Percentiles rank a stretch among this genome's conserved stretches.
Evolutionary conservation across 2,888 invertebrate species (phyloP).

Genomic region (Philaethria dido): DNA sequence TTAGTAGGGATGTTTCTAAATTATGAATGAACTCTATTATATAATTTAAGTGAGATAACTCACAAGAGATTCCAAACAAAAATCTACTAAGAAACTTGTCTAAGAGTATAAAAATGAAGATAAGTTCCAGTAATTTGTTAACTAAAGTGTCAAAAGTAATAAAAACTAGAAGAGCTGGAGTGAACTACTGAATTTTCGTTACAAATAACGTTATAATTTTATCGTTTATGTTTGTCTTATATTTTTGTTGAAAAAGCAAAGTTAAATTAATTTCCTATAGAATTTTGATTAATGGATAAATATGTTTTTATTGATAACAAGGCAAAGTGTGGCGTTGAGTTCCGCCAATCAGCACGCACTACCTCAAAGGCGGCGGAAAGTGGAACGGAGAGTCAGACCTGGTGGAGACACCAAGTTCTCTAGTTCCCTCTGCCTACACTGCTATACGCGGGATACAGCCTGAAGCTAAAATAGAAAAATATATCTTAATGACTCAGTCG

Average conservation of each 20-base stretch:
- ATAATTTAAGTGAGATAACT: not conserved
- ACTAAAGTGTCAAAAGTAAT: slow-evolving; percentile 28
- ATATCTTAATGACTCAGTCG: too few species aligned
- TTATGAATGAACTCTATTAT: not conserved
- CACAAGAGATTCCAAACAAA: slow-evolving; percentile 8
- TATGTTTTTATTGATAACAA: too few species aligned
- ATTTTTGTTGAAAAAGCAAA: not conserved
- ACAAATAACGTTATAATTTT: slow-evolving; percentile 6
- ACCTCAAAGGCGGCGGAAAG: too few species aligned
- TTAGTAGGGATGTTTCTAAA: too few species aligned
- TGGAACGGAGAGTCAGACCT: too few species aligned
- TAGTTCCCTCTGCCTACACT: too few species aligned
- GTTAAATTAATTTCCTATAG: not conserved
- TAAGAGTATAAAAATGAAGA: slow-evolving; percentile 26
- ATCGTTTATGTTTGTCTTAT: not conserved
- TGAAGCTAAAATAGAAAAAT: too few species aligned
- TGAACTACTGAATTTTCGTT: slow-evolving; percentile 15
- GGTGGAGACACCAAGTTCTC: too few species aligned
- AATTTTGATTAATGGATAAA: not conserved
- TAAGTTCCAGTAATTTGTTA: slow-evolving; percentile 25
- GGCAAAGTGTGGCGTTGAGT: too few species aligned
- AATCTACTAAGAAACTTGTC: slow-evolving; percentile 18
- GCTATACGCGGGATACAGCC: too few species aligned
- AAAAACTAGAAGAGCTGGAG: slow-evolving; percentile 18
- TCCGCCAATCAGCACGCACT: too few species aligned